Percentiles rank a stretch among this genome's conserved stretches.
These are phyloP conservation scores for Cygnus atratus DNA, from an alignment of 2,113 vertebrate genomes.

Conservation along the genomic window DNA sequence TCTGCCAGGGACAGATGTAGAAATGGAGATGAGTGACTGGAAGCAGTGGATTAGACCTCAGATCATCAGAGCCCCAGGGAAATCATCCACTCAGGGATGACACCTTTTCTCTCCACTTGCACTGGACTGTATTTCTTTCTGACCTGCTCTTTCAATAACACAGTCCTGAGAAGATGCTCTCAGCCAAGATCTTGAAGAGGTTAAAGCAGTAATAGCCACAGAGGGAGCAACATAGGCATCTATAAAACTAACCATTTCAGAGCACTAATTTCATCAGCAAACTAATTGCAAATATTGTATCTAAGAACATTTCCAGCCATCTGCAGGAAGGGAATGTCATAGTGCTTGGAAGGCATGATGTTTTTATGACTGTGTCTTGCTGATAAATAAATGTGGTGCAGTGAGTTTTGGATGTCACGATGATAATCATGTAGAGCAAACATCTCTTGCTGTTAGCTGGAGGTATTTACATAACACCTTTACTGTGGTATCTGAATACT, in stretches of 20 bases:
- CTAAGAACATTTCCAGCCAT: slow-evolving; percentile 66
- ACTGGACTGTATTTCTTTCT: neutral
- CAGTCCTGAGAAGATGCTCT: neutral
- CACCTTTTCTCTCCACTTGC: neutral
- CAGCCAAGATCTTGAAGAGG: slow-evolving; percentile 8
- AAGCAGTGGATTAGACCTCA: neutral
- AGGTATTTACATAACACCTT: neutral
- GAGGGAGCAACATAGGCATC: slow-evolving; percentile 13
- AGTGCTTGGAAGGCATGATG: slow-evolving; percentile 12
- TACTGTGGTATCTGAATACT: neutral
- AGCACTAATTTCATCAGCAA: slow-evolving; percentile 58
- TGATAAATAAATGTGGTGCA: neutral
- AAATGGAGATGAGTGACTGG: neutral
- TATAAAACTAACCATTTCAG: slow-evolving; percentile 63
- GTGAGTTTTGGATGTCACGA: neutral
- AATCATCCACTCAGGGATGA: neutral
- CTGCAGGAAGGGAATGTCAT: slow-evolving; percentile 62
- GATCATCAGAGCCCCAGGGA: neutral
- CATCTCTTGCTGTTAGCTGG: neutral
- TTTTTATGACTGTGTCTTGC: slow-evolving; percentile 11
- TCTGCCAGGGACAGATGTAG: neutral
- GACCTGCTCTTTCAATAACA: neutral
- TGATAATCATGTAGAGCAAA: neutral
- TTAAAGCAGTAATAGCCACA: slow-evolving; percentile 46
- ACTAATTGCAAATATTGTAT: slow-evolving; percentile 45